Conservation (phyloP, 2,888 invertebrate genomes). For the Cheilosia soror region DNA sequence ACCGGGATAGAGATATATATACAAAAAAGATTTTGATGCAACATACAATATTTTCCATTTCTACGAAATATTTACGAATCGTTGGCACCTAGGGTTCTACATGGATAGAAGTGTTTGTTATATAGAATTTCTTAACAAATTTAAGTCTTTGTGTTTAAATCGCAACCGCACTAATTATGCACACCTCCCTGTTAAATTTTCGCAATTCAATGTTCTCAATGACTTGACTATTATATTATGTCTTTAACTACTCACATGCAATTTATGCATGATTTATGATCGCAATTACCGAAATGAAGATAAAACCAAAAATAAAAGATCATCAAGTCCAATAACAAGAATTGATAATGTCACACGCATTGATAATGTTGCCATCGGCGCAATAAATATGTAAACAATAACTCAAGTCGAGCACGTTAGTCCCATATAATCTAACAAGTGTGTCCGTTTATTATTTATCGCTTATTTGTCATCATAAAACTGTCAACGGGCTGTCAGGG, state of each 20-base stretch:
- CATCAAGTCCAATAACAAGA: conserved; percentile 29
- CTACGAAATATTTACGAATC: too few species aligned
- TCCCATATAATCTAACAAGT: conserved; percentile 43
- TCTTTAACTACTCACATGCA: neutral
- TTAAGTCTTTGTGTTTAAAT: neutral
- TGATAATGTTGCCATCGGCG: conserved; percentile 64
- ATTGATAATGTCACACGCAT: conserved; percentile 3
- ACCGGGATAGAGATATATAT: too few species aligned
- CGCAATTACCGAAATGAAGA: neutral
- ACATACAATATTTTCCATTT: too few species aligned
- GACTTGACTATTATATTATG: conserved; percentile 4
- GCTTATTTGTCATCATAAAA: conserved; percentile 63
- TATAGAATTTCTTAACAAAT: too few species aligned
- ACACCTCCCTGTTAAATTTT: neutral
- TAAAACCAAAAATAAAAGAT: conserved; percentile 37
- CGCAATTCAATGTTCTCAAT: neutral
- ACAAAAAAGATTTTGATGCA: too few species aligned
- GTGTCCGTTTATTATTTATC: conserved; percentile 49
- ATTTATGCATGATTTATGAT: conserved; percentile 21
- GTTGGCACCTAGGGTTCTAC: too few species aligned
- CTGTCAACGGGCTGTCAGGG: conserved; percentile 63
- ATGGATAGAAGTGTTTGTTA: too few species aligned
- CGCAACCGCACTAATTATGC: neutral
- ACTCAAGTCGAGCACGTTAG: conserved; percentile 53
- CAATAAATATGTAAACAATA: conserved; percentile 59